These are phyloP conservation scores for Poecile atricapillus DNA, from an alignment of 2,113 vertebrate species.

Conservation along the genomic window DNA sequence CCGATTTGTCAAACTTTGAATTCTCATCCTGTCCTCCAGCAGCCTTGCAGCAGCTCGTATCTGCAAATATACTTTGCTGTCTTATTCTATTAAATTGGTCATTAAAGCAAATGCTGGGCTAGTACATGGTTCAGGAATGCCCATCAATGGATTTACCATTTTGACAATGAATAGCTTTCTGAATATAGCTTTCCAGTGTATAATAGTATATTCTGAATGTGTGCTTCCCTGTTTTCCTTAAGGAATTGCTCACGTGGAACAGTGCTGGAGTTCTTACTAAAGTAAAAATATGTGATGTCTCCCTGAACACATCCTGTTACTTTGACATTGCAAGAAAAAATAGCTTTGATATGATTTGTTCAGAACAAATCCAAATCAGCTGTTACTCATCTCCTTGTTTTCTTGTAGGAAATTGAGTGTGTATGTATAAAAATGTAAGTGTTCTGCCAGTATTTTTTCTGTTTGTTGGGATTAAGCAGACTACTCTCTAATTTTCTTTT, in stretches of 20 bases:
- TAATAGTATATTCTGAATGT: not conserved
- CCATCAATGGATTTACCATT: not conserved
- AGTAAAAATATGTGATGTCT: not conserved
- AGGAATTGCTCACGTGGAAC: not conserved
- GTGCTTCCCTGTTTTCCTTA: not conserved
- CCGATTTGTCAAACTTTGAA: not conserved
- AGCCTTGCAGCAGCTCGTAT: not conserved
- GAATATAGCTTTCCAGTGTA: not conserved
- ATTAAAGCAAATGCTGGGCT: not conserved
- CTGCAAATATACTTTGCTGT: not conserved
- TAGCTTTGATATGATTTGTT: not conserved
- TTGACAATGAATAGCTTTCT: not conserved
- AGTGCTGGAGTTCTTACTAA: not conserved
- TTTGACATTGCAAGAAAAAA: not conserved
- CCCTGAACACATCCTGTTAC: not conserved
- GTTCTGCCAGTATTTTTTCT: not conserved
- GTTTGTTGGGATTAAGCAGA: not conserved
- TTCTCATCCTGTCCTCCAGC: not conserved
- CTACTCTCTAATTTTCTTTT: not conserved
- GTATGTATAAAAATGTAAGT: not conserved
- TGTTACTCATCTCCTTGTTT: not conserved
- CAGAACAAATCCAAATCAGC: not conserved
- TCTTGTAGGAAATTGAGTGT: not conserved
- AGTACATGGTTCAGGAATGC: not conserved
- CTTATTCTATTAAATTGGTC: not conserved